Conservation (phyloP, 2,797 vertebrate species). For the Hirundo rustica region DNA sequence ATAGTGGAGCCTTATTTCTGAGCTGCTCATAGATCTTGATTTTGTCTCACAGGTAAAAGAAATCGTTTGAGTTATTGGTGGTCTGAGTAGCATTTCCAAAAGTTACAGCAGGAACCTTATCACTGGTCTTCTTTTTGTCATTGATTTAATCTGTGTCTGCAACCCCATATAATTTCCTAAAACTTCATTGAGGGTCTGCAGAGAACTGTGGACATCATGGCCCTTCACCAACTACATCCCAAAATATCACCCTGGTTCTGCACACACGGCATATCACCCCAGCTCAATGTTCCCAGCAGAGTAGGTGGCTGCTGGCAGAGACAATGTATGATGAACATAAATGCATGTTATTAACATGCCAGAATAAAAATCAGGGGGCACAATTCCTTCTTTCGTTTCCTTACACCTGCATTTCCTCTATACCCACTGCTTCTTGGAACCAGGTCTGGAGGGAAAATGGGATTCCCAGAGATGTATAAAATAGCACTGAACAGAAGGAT, state of each 20-base stretch:
- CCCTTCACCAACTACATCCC: background rate
- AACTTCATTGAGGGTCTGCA: background rate
- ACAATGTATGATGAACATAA: background rate
- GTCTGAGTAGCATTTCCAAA: background rate
- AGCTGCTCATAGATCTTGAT: background rate
- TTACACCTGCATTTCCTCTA: background rate
- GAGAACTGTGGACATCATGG: background rate
- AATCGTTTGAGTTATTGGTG: background rate
- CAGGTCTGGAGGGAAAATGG: background rate
- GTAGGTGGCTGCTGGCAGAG: background rate
- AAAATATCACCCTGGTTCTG: background rate
- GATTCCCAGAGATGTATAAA: background rate
- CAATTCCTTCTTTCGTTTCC: background rate
- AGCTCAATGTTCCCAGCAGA: background rate
- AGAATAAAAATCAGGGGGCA: background rate
- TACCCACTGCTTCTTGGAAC: background rate
- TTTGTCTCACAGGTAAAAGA: background rate
- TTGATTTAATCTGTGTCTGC: background rate
- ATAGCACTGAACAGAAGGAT: background rate
- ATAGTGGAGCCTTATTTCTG: background rate
- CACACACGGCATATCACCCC: background rate
- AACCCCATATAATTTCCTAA: background rate
- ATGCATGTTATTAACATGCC: background rate
- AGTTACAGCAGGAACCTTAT: background rate
- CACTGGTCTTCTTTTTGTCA: background rate